Evolutionary conservation across 2,113 vertebrate genomes (phyloP), one percentile per base, ranked within the genome.

Genomic region (Trochalopteron elliotii): DNA sequence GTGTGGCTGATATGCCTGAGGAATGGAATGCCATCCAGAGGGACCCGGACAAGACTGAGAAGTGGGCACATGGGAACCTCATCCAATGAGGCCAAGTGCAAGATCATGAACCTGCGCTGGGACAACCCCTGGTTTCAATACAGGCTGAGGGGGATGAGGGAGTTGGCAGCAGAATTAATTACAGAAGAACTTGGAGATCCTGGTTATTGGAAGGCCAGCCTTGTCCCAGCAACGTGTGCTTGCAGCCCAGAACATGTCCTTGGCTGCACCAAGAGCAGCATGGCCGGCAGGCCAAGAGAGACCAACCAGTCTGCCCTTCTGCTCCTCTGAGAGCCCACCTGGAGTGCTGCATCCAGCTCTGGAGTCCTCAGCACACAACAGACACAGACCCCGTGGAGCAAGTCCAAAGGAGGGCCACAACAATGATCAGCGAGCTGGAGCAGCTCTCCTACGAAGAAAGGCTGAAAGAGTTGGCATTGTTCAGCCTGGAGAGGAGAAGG

Each of bases 331-430:
- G 53, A 88, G 6, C 25, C 22, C 40, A 39, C 11, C 27, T 22
- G 12, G 31, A 69, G 9, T 18, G 30, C 17, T 44, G 63, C 12
- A 12, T 24, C 15, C 68, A 84, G 35, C 8, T 70, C 31, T 39
- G 50, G 12, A 52, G 45, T 16, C 9, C 17, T 53, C 45, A 80
- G 31, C 18, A 76, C 12, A 42, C 0, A 1, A 70, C 61, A 70
- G 28, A 22, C 39, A 65, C 0, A 0, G 24, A 79, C 8, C 20
- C 10, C 3, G 8, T n/a, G 47, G 28, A 39, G 8, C 7, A 24
- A n/a, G 57, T 45, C 63, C 69, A 76, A 37, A 52, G 35, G 12
- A 70, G 10, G n/a, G 45, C 11, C 35, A 85, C 35, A 59, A 47
- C 69, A 67, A 59, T 2, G 4, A 42, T 24, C 15, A 50, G 25